These are phyloP conservation scores for Dromiciops gliroides DNA, from an alignment of 2,113 vertebrate species.

Conservation along the genomic window DNA sequence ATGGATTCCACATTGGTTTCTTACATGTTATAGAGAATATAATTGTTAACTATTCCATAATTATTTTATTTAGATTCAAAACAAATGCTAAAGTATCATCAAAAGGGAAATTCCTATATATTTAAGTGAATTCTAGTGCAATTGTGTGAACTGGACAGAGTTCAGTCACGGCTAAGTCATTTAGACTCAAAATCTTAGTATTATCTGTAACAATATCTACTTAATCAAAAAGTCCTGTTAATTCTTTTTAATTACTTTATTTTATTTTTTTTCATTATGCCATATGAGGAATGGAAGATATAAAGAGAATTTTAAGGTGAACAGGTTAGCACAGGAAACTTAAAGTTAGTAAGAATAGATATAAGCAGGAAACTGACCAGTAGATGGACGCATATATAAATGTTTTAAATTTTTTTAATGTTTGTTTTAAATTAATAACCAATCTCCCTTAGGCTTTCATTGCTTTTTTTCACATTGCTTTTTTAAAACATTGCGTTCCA, in stretches of 20 bases:
- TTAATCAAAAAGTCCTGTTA: background rate
- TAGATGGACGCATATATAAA: background rate
- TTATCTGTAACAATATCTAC: background rate
- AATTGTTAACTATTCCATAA: background rate
- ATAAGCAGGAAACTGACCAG: background rate
- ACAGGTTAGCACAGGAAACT: background rate
- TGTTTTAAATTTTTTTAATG: background rate
- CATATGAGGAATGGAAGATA: background rate
- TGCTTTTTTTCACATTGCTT: too few relatives aligned
- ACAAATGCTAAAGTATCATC: background rate
- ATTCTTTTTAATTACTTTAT: background rate
- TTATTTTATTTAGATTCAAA: background rate
- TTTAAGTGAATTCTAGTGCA: background rate
- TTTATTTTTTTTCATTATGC: background rate
- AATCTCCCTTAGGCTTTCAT: too few relatives aligned
- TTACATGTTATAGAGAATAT: background rate
- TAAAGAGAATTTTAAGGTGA: background rate
- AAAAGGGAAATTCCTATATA: background rate
- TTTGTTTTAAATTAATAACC: too few relatives aligned
- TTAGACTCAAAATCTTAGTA: background rate
- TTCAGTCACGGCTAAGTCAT: background rate
- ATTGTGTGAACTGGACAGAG: background rate
- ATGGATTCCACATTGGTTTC: background rate
- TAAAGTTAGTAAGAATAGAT: background rate
- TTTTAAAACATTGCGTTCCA: too few relatives aligned